These are phyloP conservation scores for Pseudococcus longispinus DNA, from an alignment of 2,888 invertebrate species.

Conservation along the genomic window DNA sequence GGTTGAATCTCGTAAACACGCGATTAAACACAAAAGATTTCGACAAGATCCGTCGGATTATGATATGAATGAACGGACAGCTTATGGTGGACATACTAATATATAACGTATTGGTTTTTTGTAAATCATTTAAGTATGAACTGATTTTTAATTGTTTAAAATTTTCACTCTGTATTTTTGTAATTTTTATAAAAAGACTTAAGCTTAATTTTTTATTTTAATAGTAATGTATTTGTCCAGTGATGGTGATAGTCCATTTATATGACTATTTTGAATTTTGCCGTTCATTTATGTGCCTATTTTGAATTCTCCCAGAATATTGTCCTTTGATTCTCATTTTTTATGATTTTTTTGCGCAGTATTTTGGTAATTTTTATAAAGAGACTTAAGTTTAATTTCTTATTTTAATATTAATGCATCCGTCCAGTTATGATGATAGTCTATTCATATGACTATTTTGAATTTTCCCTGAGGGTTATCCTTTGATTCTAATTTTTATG, in stretches of 20 bases:
- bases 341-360: background rate
- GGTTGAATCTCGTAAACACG: slow-evolving; percentile 81
- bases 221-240: background rate
- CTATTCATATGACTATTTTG: background rate
- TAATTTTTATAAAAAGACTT: background rate
- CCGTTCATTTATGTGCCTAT: too few relatives aligned
- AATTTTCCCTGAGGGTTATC: background rate
- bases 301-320: too few relatives aligned
- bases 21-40: slow-evolving; percentile 74
- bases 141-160: slow-evolving; percentile 13
- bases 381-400: background rate
- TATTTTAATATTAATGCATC: background rate
- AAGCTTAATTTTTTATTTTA: background rate
- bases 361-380: background rate
- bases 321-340: too few relatives aligned
- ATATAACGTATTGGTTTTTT: slow-evolving; percentile 65
- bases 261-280: background rate
- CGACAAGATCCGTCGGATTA: slow-evolving; percentile 68
- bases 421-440: background rate
- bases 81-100: slow-evolving; percentile 70
- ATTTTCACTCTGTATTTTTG: background rate
- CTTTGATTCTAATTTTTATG: background rate
- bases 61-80: slow-evolving; percentile 72
- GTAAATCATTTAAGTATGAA: background rate
- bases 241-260: background rate